These are phyloP conservation scores for Rhyacichthys aspro DNA, from an alignment of 2,797 vertebrate genomes.

Conservation along the genomic window DNA sequence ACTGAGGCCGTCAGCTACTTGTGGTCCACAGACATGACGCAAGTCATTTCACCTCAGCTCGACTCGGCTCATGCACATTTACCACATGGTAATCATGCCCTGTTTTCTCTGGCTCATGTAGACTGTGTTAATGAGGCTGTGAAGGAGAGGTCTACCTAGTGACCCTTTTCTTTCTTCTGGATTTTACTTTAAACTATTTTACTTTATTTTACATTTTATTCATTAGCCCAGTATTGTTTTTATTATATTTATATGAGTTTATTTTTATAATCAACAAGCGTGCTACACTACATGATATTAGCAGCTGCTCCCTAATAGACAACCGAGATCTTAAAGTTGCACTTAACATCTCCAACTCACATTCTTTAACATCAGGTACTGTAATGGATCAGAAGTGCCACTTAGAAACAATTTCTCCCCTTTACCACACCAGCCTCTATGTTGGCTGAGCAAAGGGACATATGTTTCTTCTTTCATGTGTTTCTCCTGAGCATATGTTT, in stretches of 20 bases:
- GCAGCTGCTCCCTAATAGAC: background rate
- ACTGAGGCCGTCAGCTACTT: constrained; percentile 59
- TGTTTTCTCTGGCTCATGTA: constrained; percentile 18
- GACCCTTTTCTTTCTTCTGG: constrained; percentile 6
- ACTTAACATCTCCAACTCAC: background rate
- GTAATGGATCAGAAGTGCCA: constrained; percentile 29
- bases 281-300: background rate
- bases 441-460: constrained; percentile 21
- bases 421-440: constrained; percentile 22
- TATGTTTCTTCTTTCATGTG: constrained; percentile 31
- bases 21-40: constrained; percentile 62
- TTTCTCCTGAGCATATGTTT: constrained; percentile 20
- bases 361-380: constrained; percentile 18
- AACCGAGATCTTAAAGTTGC: background rate
- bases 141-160: constrained; percentile 14
- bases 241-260: constrained; percentile 12
- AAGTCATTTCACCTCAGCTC: constrained; percentile 75
- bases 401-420: constrained; percentile 25
- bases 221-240: no score
- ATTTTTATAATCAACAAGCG: background rate
- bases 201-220: no score
- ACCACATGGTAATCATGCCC: constrained; percentile 54
- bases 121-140: constrained; percentile 21
- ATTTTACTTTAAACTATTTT: constrained; percentile 15
- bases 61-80: constrained; percentile 59